Conservation (phyloP, 2,797 vertebrate species). For the Myiotriccus ornatus region DNA sequence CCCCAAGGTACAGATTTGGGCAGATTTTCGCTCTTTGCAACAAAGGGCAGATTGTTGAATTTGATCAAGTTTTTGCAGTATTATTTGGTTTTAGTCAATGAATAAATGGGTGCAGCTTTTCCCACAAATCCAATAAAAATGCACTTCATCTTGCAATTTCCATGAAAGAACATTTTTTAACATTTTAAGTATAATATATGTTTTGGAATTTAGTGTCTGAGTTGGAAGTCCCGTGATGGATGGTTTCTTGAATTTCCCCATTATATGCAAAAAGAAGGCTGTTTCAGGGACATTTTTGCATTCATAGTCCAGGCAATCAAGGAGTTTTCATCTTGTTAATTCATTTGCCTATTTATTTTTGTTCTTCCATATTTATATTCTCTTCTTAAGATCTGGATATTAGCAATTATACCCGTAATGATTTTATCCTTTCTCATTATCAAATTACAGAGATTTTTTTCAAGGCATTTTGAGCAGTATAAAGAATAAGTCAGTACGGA, state of each 20-base stretch:
- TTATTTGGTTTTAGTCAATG: not conserved
- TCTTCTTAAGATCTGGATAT: constrained; percentile 14
- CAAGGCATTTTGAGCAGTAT: not conserved
- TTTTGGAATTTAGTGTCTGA: not conserved
- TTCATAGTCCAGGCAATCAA: not conserved
- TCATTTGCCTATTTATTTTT: constrained; percentile 38
- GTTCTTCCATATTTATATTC: constrained; percentile 16
- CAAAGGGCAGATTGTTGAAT: not conserved
- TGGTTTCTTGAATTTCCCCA: not conserved
- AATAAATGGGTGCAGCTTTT: not conserved
- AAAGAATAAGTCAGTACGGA: constrained; percentile 1
- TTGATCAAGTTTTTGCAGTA: not conserved
- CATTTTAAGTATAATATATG: not conserved
- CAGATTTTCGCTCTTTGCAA: not conserved
- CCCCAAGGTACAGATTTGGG: not conserved
- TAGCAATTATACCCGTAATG: constrained; percentile 34
- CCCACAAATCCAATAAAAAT: not conserved
- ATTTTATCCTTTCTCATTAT: constrained; percentile 41
- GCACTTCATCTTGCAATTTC: not conserved
- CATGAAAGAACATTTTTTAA: not conserved
- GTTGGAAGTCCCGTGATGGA: not conserved
- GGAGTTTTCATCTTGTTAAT: constrained; percentile 5
- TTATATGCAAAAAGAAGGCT: not conserved
- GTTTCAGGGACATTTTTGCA: not conserved
- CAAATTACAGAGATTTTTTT: not conserved